These are phyloP conservation scores for Aphidius gifuensis DNA, from an alignment of 1,140 invertebrate species.

Conservation along the genomic window DNA sequence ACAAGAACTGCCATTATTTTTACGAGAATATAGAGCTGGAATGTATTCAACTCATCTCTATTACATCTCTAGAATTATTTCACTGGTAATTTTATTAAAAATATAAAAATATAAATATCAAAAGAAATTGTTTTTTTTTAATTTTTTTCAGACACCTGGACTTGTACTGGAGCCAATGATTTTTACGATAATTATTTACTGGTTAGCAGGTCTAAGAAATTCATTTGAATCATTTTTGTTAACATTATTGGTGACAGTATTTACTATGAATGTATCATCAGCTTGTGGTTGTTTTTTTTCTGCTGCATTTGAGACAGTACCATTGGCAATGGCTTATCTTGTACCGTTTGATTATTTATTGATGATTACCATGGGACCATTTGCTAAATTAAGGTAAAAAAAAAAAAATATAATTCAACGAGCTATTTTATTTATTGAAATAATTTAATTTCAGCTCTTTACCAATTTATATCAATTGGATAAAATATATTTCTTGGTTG, in stretches of 20 bases:
- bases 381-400: slow-evolving; percentile 74
- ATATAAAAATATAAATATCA: slow-evolving; percentile 8
- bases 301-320: slow-evolving; percentile 74
- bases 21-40: slow-evolving; percentile 74
- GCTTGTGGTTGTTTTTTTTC: slow-evolving; percentile 85
- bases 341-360: slow-evolving; percentile 84
- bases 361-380: slow-evolving; percentile 84
- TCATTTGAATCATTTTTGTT: slow-evolving; percentile 66
- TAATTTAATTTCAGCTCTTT: slow-evolving; percentile 60
- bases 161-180: slow-evolving; percentile 73
- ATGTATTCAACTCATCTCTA: slow-evolving; percentile 72
- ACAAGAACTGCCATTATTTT: slow-evolving; percentile 72
- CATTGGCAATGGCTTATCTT: slow-evolving; percentile 76
- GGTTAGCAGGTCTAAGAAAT: slow-evolving; percentile 68
- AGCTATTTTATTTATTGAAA: background rate
- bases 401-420: background rate
- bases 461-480: slow-evolving; percentile 76
- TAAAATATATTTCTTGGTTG: slow-evolving; percentile 89
- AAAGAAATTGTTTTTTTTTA: slow-evolving; percentile 15
- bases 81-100: slow-evolving; percentile 61
- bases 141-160: slow-evolving; percentile 67
- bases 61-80: slow-evolving; percentile 71
- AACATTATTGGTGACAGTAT: slow-evolving; percentile 64
- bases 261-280: slow-evolving; percentile 79
- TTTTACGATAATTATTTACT: slow-evolving; percentile 76